A percentile compares a stretch with the other conserved stretches of the same genome.
Conservation (phyloP, 30 jellyfish, hydroid and myxozoan genomes). For the Hydractinia symbiolongicarpus region DNA sequence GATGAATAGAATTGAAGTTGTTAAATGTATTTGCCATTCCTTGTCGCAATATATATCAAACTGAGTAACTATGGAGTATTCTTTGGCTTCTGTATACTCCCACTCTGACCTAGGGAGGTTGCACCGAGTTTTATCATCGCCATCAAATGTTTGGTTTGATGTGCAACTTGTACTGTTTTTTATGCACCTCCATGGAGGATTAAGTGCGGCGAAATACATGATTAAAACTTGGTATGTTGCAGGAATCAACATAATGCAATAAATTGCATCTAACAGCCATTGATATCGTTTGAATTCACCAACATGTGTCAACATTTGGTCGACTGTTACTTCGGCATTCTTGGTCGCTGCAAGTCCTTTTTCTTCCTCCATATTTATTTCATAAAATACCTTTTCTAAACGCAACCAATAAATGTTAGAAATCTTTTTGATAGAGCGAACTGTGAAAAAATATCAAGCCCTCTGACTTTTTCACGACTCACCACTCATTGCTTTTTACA, state of each 20-base stretch:
- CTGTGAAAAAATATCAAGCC: too few relatives aligned
- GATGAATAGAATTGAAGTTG: conserved; percentile 49
- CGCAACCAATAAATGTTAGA: too few relatives aligned
- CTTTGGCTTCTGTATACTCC: conserved; percentile 35
- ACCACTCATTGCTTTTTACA: too few relatives aligned
- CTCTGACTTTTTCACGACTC: too few relatives aligned
- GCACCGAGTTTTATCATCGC: conserved; percentile 17
- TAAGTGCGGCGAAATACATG: conserved; percentile 66
- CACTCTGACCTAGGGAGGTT: conserved; percentile 50
- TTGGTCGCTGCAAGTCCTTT: not conserved
- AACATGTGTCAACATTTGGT: conserved; percentile 40
- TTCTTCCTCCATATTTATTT: not conserved
- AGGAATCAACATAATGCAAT: conserved; percentile 50
- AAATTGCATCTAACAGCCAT: conserved; percentile 30
- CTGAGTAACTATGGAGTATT: conserved; percentile 33
- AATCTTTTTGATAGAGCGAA: too few relatives aligned
- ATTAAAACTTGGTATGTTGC: conserved; percentile 49
- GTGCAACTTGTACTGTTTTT: conserved; percentile 53
- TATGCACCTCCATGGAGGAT: conserved; percentile 70
- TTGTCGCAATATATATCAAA: conserved; percentile 60
- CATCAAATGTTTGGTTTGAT: conserved; percentile 12
- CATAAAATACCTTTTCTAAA: too few relatives aligned
- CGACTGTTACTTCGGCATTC: not conserved
- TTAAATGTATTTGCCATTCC: conserved; percentile 31
- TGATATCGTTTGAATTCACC: conserved; percentile 73